These are phyloP conservation scores for Cheilinus undulatus DNA, from an alignment of 2,113 vertebrate species.

Conservation along the genomic window DNA sequence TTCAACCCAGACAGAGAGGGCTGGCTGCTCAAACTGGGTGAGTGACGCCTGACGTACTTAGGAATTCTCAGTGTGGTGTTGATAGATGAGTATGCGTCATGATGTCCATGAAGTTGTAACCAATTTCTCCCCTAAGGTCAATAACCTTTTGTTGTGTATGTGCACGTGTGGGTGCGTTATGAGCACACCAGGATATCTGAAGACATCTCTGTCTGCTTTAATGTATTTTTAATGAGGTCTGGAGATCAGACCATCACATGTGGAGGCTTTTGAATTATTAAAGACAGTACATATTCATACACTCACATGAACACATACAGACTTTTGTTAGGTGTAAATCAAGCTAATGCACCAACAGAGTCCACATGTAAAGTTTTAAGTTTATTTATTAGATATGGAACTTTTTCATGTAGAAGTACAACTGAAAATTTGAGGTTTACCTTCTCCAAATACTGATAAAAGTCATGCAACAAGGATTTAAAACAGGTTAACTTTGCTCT, in stretches of 20 bases:
- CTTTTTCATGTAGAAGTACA: background rate
- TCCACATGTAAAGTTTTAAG: background rate
- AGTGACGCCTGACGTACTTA: constrained; percentile 62
- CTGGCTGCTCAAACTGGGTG: constrained; percentile 97
- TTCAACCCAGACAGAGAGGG: constrained; percentile 98
- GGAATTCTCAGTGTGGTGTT: background rate
- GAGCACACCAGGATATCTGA: constrained; percentile 22
- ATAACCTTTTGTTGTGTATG: background rate
- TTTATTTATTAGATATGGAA: background rate
- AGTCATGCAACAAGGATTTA: too few species aligned
- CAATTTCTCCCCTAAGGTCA: constrained; percentile 22
- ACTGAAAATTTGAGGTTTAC: too few species aligned
- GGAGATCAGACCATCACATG: constrained; percentile 66
- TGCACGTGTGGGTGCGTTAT: background rate
- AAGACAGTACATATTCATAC: constrained; percentile 31
- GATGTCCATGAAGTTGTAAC: constrained; percentile 7
- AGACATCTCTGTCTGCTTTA: constrained; percentile 31
- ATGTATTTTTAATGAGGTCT: constrained; percentile 73
- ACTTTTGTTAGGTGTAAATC: constrained; percentile 18
- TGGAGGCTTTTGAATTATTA: constrained; percentile 70
- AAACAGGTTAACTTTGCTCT: too few species aligned
- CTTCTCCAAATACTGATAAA: too few species aligned
- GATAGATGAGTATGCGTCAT: background rate
- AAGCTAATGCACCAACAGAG: background rate
- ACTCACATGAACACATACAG: constrained; percentile 8